Evolutionary conservation across 2,888 invertebrate genomes (phyloP), one percentile per base, ranked within the genome.

Genomic region (Brachylomia viminalis): DNA sequence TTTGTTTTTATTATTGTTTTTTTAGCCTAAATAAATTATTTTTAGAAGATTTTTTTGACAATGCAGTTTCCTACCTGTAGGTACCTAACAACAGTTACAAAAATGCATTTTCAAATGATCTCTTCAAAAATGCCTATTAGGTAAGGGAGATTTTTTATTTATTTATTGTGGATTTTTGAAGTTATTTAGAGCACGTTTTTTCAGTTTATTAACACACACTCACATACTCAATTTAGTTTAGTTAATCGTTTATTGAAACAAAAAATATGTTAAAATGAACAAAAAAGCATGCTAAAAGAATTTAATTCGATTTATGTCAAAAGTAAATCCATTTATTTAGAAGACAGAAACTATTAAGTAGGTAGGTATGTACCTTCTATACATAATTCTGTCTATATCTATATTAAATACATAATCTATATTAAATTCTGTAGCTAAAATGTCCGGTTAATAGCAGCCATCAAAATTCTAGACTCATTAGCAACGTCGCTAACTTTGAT

Each of bases 381-480:
- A n/a, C n/a, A n/a, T n/a, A n/a, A n/a, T n/a, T n/a, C n/a, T n/a
- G n/a, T n/a, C n/a, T n/a, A n/a, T n/a, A n/a, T n/a, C n/a, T n/a
- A n/a, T n/a, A n/a, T n/a, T n/a, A n/a, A n/a, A n/a, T n/a, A n/a
- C n/a, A n/a, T n/a, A n/a, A n/a, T n/a, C n/a, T n/a, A n/a, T 45
- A 30, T 30, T 38, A n/a, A 20, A 78, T 58, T 79, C 47, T 67
- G n/a, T 42, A 7, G 33, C n/a, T 68, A 38, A 62, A 72, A 73
- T 73, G n/a, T n/a, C 56, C 59, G 47, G 45, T 30, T 72, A n/a
- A n/a, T 20, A 15, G 30, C 59, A 54, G 33, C 17, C 15, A 52
- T 73, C 11, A 54, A 54, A 33, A 80, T 33, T 66, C 20, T 61
- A 17, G 11, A 33, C 7, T 47, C 27, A 52, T 80, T 72, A 45